Evolutionary conservation across 2,113 vertebrate species (phyloP).

Genomic region (Megaptera novaeangliae): DNA sequence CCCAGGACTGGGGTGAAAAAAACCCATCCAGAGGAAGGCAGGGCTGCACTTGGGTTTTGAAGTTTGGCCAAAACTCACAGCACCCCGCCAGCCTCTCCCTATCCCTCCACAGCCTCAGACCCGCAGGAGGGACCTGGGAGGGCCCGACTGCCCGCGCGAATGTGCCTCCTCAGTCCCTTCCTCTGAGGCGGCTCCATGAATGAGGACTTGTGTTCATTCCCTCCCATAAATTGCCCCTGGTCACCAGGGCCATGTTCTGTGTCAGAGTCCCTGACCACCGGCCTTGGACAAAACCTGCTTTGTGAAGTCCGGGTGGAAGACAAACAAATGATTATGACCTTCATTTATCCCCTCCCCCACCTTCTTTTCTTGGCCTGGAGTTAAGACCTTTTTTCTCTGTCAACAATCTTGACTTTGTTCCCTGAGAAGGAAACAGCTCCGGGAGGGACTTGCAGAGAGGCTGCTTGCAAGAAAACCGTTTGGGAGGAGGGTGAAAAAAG

Average conservation of each 20-base stretch:
- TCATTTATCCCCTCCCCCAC: neutral
- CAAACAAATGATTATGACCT: conserved; percentile 86
- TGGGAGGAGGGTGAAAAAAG: conserved; percentile 93
- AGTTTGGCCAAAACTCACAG: conserved; percentile 84
- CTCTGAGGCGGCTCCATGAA: conserved; percentile 83
- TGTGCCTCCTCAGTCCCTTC: conserved; percentile 83
- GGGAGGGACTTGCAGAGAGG: conserved; percentile 80
- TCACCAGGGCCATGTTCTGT: conserved; percentile 89
- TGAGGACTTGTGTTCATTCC: conserved; percentile 85
- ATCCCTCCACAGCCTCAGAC: conserved; percentile 75
- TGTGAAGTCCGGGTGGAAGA: conserved; percentile 84
- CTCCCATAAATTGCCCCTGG: conserved; percentile 88
- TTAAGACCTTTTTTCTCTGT: conserved; percentile 82
- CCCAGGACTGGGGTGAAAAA: neutral
- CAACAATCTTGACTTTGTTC: conserved; percentile 91
- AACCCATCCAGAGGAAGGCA: conserved; percentile 67
- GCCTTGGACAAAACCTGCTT: conserved; percentile 86
- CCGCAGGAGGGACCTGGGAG: conserved; percentile 64
- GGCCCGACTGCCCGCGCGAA: conserved; percentile 77
- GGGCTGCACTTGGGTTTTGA: conserved; percentile 79
- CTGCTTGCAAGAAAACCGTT: conserved; percentile 83
- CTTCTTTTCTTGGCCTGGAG: conserved; percentile 76
- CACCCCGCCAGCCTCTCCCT: conserved; percentile 78
- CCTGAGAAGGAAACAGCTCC: conserved; percentile 81
- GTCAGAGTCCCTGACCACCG: conserved; percentile 85